Evolutionary conservation across 2,888 invertebrate species (phyloP).

Genomic region (Nomada fucata): DNA sequence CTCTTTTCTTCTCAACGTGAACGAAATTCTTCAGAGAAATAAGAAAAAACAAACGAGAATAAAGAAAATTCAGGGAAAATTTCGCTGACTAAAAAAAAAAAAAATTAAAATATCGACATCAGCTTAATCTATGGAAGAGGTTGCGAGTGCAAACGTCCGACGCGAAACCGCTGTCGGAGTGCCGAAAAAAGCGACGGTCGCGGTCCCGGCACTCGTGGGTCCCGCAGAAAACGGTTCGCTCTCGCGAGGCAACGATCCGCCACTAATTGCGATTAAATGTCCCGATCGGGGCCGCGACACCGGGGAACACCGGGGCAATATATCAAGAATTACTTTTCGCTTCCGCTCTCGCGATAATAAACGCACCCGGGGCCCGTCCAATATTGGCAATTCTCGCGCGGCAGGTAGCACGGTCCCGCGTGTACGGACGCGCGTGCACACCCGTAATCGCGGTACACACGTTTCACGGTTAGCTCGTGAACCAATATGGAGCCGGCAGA

Average conservation of each 20-base stretch:
- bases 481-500: constrained; percentile 38
- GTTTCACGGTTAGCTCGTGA: constrained; percentile 9
- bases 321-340: constrained; percentile 70
- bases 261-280: constrained; percentile 67
- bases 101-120: not conserved
- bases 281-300: constrained; percentile 37
- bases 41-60: not conserved
- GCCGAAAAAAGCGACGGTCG: not conserved
- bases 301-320: constrained; percentile 42
- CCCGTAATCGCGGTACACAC: constrained; percentile 10
- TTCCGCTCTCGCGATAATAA: constrained; percentile 65
- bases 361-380: constrained; percentile 64
- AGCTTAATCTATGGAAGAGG: not conserved
- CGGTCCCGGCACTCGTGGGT: not conserved
- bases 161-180: not conserved
- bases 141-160: not conserved
- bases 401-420: constrained; percentile 32
- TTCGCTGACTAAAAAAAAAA: not conserved
- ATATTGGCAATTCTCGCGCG: constrained; percentile 68
- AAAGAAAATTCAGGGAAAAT: no score
- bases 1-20: no score
- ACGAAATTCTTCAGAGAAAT: no score
- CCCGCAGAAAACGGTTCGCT: constrained; percentile 7
- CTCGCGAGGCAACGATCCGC: constrained; percentile 30
- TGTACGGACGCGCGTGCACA: constrained; percentile 2